Base-by-base conservation (phyloP, 2,113 vertebrate genomes). In the Pomatorhinus ruficollis region DNA sequence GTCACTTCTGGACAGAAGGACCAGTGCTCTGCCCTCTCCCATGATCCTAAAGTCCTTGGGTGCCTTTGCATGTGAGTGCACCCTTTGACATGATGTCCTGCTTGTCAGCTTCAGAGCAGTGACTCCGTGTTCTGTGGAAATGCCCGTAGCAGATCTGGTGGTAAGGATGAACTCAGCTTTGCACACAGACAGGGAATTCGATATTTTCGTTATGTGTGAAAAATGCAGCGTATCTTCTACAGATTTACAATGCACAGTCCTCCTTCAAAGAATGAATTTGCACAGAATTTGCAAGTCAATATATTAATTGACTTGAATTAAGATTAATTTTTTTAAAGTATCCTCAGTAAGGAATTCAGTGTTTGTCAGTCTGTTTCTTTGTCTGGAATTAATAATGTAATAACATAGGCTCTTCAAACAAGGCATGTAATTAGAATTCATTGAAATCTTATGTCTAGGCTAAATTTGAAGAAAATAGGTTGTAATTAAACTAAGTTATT, bases 401-500 rank as follows among this genome's bases (percentile, higher is more conserved):
- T 77, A 93, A 57, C 60, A 69, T 40, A 69, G 80, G 25, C 56
- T 92, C 65, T 96, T 95, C 88, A 90, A 95, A 95, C 0, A 1
- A 65, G 80, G 69, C 80, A 44, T 44, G 37, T 93, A 92, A 95
- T 94, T 92, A 89, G 77, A 87, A 97, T 90, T 89, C 86, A 95
- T 84, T 94, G 92, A 89, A 92, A 60, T 90, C 77, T 92, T 92
- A 71, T 37, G 80, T 71, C 90, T 92, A 53, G 72, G 70, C 57
- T 96, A 97, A 75, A 90, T 84, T 92, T 94, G 86, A 89, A 87
- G 92, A 89, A 97, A 97, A 95, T 82, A 69, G 31, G 4, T 72
- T 95, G 76, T 93, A 93, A 96, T 96, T 94, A 94, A 94, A 83
- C 71, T 37, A 90, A 89, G 89, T 94, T 95, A 93, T 87, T 95